Evolutionary conservation across 2,888 invertebrate species (phyloP).

Genomic region (Epinotia bilunana): DNA sequence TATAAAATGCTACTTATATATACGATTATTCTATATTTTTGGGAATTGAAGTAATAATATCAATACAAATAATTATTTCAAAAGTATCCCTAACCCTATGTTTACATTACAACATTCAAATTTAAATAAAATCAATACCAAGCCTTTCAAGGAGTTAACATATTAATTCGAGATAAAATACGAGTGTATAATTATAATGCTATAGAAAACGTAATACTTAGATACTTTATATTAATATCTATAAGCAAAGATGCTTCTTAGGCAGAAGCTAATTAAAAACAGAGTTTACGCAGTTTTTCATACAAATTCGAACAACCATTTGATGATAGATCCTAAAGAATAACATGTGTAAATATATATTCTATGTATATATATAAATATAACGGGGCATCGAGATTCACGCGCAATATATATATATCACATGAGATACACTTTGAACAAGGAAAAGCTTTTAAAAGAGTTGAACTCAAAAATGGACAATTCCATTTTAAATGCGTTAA

Average conservation of each 20-base stretch:
- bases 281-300: slow-evolving; percentile 10
- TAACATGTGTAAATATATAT: slow-evolving; percentile 39
- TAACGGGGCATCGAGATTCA: slow-evolving; percentile 17
- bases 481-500: slow-evolving; percentile 21
- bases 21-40: slow-evolving; percentile 44
- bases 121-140: slow-evolving; percentile 48
- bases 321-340: slow-evolving; percentile 26
- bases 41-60: slow-evolving; percentile 22
- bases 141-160: slow-evolving; percentile 35
- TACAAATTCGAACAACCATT: slow-evolving; percentile 31
- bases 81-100: slow-evolving; percentile 10
- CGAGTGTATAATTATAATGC: neutral
- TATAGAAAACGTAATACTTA: slow-evolving; percentile 22
- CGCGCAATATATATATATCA: slow-evolving; percentile 4
- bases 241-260: slow-evolving; percentile 17
- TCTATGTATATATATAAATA: slow-evolving; percentile 15
- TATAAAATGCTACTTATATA: slow-evolving; percentile 66
- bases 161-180: slow-evolving; percentile 23
- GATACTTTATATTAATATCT: slow-evolving; percentile 10
- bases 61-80: slow-evolving; percentile 27
- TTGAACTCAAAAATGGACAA: slow-evolving; percentile 30
- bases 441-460: slow-evolving; percentile 16
- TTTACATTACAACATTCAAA: slow-evolving; percentile 52
- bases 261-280: slow-evolving; percentile 15
- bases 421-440: slow-evolving; percentile 10